Evolutionary conservation across 2,888 invertebrate genomes (phyloP), one percentile per base, ranked within the genome.

Genomic region (Agonopterix heracliana): DNA sequence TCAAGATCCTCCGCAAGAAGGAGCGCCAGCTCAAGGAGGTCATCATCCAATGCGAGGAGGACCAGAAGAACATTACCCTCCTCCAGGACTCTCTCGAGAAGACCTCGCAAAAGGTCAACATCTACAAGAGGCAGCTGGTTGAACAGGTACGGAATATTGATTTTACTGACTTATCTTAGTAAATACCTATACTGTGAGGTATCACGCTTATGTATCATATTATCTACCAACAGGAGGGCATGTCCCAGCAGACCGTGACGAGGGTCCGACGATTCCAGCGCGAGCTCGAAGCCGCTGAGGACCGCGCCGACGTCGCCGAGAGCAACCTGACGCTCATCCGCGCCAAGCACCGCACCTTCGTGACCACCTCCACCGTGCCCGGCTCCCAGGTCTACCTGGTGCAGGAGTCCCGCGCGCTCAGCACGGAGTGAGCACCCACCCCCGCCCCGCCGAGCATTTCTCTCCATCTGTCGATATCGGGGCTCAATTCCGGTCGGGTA

Each of bases 201-300:
- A 38, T 26, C 1, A 1, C 3, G 26, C 26, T 26, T 9, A 38
- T 38, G 38, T 38, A n/a, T 38, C n/a, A 3, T 38, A 7, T 38
- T 7, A 10, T 35, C 3, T 46, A 45, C 71, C 51, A 71, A 38
- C 78, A 95, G 95, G 97, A 98, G 92, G 96, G 96, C 68, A 90
- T 96, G 85, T 96, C 96, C 66, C 93, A 93, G 85, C 96, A 96
- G 89, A 96, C 94, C 87, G 94, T 98, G 69, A 97, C 97, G 81
- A 93, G 98, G 81, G 98, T 98, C 66, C 96, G 98, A 84, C 94
- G 98, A 89, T 98, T 98, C 97, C 98, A 98, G 89, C 94, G 98
- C 72, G 98, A 98, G 89, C 90, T 98, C 80, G 98, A 98, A 84
- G 98, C 98, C 48, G 98, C 98, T 63, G 98, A 98, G 85, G 98